phyloP scores from a whole-genome alignment of 2,113 vertebrate genomes.

The Ciconia boyciana region DNA sequence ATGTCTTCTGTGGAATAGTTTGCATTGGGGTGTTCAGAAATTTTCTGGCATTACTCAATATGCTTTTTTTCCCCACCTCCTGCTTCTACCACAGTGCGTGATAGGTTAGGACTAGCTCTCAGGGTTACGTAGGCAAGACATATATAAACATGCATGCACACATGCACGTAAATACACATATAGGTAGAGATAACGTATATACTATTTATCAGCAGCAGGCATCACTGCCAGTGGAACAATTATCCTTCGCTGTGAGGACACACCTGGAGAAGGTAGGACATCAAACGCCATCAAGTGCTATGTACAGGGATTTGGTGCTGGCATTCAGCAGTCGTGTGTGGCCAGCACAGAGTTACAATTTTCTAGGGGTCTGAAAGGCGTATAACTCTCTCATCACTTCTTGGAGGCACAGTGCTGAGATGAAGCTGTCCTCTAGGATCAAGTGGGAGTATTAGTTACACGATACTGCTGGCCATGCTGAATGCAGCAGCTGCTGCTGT shows the following conservation, averaged over 20 bases:
- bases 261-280: conserved; percentile 36
- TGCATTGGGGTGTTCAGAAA: neutral
- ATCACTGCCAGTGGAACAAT: neutral
- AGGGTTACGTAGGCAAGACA: neutral
- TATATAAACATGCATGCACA: neutral
- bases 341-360: neutral
- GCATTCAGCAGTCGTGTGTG: neutral
- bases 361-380: neutral
- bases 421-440: neutral
- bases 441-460: neutral
- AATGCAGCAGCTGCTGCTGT: neutral
- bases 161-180: neutral
- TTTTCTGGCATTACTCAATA: conserved; percentile 8
- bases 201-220: neutral
- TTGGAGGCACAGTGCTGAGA: neutral
- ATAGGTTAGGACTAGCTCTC: neutral
- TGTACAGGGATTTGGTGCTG: neutral
- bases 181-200: neutral
- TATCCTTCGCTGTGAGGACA: neutral
- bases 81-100: neutral
- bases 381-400: neutral
- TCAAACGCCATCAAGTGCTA: neutral
- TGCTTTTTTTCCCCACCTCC: neutral
- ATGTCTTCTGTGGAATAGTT: neutral
- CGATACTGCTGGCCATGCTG: rapidly evolving